Evolutionary conservation across 2,888 invertebrate species (phyloP).

Genomic region (Lochmaea capreae): DNA sequence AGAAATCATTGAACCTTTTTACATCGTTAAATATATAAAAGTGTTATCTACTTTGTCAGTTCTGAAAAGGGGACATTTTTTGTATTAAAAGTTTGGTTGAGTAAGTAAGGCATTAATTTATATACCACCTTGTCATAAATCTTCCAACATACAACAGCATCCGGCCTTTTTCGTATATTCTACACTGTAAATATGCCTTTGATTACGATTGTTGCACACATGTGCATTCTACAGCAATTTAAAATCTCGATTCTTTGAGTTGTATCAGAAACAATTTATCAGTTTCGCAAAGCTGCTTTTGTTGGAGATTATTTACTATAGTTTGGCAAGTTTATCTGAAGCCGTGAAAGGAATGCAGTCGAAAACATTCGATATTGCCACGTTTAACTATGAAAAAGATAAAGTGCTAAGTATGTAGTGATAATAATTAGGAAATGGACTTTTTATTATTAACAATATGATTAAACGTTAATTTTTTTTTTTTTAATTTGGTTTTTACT

Average conservation of each 20-base stretch:
- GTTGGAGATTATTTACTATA: neutral
- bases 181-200: conserved; percentile 13
- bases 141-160: conserved; percentile 8
- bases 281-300: neutral
- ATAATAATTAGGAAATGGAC: too few relatives aligned
- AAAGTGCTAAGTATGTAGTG: too few relatives aligned
- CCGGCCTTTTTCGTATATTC: conserved; percentile 15
- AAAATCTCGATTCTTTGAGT: neutral
- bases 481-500: too few relatives aligned
- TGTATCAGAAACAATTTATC: neutral
- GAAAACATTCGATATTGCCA: too few relatives aligned
- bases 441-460: too few relatives aligned
- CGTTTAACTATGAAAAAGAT: too few relatives aligned
- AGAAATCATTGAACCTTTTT: too few relatives aligned
- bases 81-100: neutral
- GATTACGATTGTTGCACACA: conserved; percentile 10
- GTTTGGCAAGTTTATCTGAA: too few relatives aligned
- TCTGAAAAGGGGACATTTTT: neutral
- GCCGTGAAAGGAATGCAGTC: too few relatives aligned
- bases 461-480: too few relatives aligned
- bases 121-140: conserved; percentile 11
- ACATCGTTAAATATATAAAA: neutral
- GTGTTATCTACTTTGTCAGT: neutral
- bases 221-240: neutral
- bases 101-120: conserved; percentile 9